Percentiles rank a stretch among this genome's conserved stretches.
Evolutionary conservation across 1,140 invertebrate species (phyloP).

Genomic region (Lineus longissimus): DNA sequence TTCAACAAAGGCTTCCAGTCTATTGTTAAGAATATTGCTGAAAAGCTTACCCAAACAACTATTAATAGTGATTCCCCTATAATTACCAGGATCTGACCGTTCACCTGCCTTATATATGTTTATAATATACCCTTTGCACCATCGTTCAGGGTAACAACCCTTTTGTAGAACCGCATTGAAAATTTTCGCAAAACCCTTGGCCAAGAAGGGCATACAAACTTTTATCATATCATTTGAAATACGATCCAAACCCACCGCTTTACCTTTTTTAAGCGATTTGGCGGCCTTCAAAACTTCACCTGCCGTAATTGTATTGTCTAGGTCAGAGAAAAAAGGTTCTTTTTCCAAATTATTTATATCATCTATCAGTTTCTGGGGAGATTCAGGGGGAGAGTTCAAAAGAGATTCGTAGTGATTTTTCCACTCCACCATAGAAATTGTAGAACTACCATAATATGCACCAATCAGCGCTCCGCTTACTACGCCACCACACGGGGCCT

Average conservation of each 20-base stretch:
- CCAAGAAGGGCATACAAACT: neutral
- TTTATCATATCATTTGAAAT: slow-evolving; percentile 7
- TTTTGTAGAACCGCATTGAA: slow-evolving; percentile 5
- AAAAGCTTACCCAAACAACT: neutral
- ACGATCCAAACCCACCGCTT: neutral
- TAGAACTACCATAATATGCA: too few relatives aligned
- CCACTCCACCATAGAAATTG: too few relatives aligned
- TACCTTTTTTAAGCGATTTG: neutral
- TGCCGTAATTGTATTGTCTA: slow-evolving; percentile 8
- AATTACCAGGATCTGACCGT: neutral
- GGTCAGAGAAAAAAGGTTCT: neutral
- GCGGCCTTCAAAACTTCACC: neutral
- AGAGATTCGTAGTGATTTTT: too few relatives aligned
- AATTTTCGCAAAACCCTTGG: neutral
- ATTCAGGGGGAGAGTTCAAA: too few relatives aligned
- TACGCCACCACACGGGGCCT: too few relatives aligned
- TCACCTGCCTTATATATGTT: slow-evolving; percentile 8
- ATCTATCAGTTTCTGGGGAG: too few relatives aligned
- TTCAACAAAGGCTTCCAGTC: neutral
- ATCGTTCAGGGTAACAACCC: slow-evolving; percentile 1
- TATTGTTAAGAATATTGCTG: neutral
- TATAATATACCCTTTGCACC: slow-evolving; percentile 10
- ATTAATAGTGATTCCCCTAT: too few relatives aligned
- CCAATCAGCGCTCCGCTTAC: too few relatives aligned
- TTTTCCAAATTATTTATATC: neutral